Base-by-base conservation (phyloP, 1,140 invertebrate species). In the Mylabris phalerata region DNA sequence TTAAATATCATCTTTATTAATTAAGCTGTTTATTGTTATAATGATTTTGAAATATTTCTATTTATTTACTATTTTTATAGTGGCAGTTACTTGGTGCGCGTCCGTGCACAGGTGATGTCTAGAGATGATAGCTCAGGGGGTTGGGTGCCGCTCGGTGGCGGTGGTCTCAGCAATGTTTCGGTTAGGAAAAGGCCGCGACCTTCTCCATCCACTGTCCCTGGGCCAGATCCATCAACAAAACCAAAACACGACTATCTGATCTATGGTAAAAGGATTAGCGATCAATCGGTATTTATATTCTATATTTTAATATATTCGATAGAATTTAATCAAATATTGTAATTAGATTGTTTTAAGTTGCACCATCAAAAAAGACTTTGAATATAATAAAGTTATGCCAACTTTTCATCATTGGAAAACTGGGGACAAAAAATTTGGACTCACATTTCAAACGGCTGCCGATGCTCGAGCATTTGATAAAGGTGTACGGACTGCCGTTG, bases 401-500 rank as follows among this genome's bases (percentile, higher is more conserved):
- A 96, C 93, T 47, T 98, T 97, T 83, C 93, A 96, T 79, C 94
- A 98, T 75, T 98, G 94, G 95, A 87, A 88, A 67, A 95, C 92
- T 13, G 93, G 92, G 48, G 92, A 95, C 73, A 93, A 95, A 75
- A 88, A 91, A 67, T 97, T 94, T 81, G 94, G 94, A 46, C 79
- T 98, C 43, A 96, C 93, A 40, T 98, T 98, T 80, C 90, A 93
- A 77, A 93, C 91, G 13, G 90, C 90, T 45, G 90, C 92, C 19
- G 93, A 97, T 81, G 94, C 93, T 19, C 79, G 92, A 50, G 92
- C 93, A 51, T 98, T 98, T 76, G 93, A 97, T 73, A 92, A 91
- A 75, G 93, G 92, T 41, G 90, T 98, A 38, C 76, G 90, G 47
- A 88, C 83, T 59, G 93, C 93, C 47, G 87, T 96, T 42, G 89